Base-by-base conservation (phyloP, 53 echinoderm and acorn worm genomes). In the Paelopatides confundens region DNA sequence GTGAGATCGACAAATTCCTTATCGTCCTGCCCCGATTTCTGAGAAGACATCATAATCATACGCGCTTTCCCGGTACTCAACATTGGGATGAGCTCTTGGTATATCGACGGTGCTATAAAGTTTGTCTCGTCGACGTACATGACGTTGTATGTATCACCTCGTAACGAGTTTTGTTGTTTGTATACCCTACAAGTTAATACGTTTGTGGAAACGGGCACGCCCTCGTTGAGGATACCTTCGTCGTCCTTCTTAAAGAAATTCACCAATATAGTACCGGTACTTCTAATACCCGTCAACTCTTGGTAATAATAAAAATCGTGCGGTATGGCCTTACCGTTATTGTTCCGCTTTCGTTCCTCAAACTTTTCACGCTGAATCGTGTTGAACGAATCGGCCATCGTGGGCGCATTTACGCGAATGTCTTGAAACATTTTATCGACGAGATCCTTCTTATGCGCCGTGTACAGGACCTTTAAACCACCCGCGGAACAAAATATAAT, bases 91-190 rank as follows among this genome's bases (percentile, higher is more conserved):
- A 68, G 69, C 32, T 68, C 69, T 35, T 68, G 69, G 69, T 68
- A 68, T 31, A 68, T 68, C 1, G 69, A 68, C 14, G 66, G 66
- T 33, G 14, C 32, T 7, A 68, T 68, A 68, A 68, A 68, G 36
- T 68, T 68, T 29, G 69, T 68, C 34, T 82, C 82, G 63, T 82
- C 82, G 3, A 82, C 35, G 28, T 53, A 35, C 51, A 82, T 58
- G 34, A 58, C 35, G 28, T 82, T 82, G 34, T 49, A 82, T 8
- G 82, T 82, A 17, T 82, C 54, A 5, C 82, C 82, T 15, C 82
- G 53, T 3, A 82, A 32, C 33, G 62, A 11, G 58, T 82, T 58
- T 21, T 29, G 31, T 9, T 62, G 17, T 23, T n/a, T 23, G 34
- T 82, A 82, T 14, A 52, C 82, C 54, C 63, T 29, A 52, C 54